phyloP scores from a whole-genome alignment of 1,140 invertebrate species.

The Pentalonia nigronervosa region DNA sequence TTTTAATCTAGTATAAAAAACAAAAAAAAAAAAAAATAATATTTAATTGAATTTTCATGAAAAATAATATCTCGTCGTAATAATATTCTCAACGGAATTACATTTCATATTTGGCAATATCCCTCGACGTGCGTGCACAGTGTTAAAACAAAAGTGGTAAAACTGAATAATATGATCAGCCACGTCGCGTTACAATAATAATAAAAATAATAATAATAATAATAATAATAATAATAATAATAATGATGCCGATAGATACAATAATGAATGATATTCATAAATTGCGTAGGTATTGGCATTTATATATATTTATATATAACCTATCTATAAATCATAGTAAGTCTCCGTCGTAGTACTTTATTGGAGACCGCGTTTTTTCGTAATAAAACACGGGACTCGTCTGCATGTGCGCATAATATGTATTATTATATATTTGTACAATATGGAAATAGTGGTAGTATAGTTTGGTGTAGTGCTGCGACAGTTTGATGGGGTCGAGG shows the following conservation, averaged over 20 bases:
- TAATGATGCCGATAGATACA: no score
- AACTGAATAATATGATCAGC: not conserved
- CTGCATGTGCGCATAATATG: not conserved
- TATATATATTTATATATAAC: no score
- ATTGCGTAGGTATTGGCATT: no score
- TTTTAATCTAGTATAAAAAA: not conserved
- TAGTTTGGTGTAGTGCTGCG: not conserved
- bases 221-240: not conserved
- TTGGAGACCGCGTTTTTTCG: not conserved
- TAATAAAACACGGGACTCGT: not conserved
- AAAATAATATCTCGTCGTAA: not conserved
- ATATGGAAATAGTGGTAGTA: not conserved
- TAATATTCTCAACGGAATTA: not conserved
- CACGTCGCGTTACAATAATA: not conserved
- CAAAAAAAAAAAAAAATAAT: not conserved
- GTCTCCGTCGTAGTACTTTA: not conserved
- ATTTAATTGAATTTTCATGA: constrained; percentile 1
- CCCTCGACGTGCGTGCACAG: no score
- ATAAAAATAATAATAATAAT: not conserved
- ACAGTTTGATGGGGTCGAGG: constrained; percentile 11
- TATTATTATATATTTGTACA: not conserved
- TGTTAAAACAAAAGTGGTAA: not conserved
- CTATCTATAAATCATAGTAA: not conserved
- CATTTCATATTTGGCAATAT: not conserved
- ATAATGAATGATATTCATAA: not conserved